Base-by-base conservation (phyloP, 2,888 invertebrate species). In the Netelia melanura region DNA sequence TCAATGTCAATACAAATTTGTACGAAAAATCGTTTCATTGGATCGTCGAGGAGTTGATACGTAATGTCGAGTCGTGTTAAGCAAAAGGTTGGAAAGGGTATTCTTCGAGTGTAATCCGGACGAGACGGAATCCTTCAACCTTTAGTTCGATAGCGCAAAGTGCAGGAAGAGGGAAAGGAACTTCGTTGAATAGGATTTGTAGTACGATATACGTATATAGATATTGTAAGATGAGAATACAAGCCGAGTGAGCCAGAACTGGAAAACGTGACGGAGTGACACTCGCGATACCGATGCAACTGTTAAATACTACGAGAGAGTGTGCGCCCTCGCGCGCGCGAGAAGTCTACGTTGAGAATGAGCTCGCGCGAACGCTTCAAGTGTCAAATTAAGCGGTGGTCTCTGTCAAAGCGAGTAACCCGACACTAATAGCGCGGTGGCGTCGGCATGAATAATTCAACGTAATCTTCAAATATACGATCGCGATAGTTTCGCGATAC, bases 321-420 rank as follows among this genome's bases (percentile, higher is more conserved):
- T 21, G 30, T 9, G 44, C 72, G 14, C 25, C 54, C 17, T 58
- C 9, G 67, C 25, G 68, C 17, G 65, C 9, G 61, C 14, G 23
- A 11, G 48, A 10, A 30, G 23, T 43, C 11, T 65, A 65, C 11
- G 21, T 11, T 21, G 14, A 65, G 56, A 38, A 76, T 56, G 65
- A 30, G 56, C 14, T 9, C 56, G 64, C 23, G 76, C 65, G 48
- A 67, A 74, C 21, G 68, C 88, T 90, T 92, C 90, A 91, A 88
- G 88, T 92, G 92, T 91, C 92, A 91, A 92, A 92, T 92, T 92
- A 92, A 89, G 88, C 88, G 87, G 88, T 90, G 88, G 90, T 90
- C 90, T 89, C 90, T 89, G 92, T 91, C 91, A 92, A 92, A 92
- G 90, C 86, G 89, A 90, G 90, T 90, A 90, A 89, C 89, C 86